Evolutionary conservation across 2,888 invertebrate species (phyloP).

Genomic region (Agonopterix subpropinquella): DNA sequence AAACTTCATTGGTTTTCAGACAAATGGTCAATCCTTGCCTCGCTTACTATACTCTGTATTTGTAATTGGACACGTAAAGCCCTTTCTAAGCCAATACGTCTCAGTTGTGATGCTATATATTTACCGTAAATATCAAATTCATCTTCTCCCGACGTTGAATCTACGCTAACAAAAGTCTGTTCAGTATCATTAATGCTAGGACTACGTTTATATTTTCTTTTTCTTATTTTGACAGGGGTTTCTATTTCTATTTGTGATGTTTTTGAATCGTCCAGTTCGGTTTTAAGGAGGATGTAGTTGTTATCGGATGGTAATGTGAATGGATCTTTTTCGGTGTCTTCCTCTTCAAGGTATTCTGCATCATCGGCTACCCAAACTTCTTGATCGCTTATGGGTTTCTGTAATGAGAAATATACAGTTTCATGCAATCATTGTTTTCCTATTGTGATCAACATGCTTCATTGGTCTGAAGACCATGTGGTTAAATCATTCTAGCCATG

Average conservation of each 20-base stretch:
- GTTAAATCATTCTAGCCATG: no score
- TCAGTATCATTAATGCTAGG: conserved; percentile 35
- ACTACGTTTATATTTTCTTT: conserved; percentile 36
- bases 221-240: conserved; percentile 16
- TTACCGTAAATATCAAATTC: conserved; percentile 68
- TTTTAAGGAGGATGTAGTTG: conserved; percentile 34
- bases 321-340: conserved; percentile 21
- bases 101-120: conserved; percentile 60
- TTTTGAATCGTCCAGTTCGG: conserved; percentile 25
- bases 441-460: no score
- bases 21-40: conserved; percentile 42
- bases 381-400: background rate
- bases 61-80: conserved; percentile 55
- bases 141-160: conserved; percentile 32
- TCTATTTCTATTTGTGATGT: conserved; percentile 1
- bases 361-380: background rate
- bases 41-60: conserved; percentile 56
- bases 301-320: conserved; percentile 25
- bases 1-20: background rate
- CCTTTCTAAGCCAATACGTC: conserved; percentile 51
- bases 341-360: background rate
- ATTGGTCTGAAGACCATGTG: no score
- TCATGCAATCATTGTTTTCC: no score
- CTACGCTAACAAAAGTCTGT: conserved; percentile 21
- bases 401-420: no score